Evolutionary conservation across 2,113 vertebrate genomes (phyloP).

Genomic region (Trogon surrucura): DNA sequence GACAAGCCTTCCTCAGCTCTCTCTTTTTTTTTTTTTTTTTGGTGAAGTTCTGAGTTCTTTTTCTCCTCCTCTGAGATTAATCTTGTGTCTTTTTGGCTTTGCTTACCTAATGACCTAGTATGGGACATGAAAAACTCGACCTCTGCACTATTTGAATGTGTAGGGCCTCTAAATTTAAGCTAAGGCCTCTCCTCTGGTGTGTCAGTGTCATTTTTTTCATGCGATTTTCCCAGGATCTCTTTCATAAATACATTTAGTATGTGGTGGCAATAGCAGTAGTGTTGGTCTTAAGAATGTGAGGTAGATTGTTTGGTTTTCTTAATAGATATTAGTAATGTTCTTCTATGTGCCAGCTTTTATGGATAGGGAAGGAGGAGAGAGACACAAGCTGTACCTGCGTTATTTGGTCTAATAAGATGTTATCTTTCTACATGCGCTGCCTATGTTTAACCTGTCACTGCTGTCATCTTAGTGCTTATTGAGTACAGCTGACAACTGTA

Average conservation of each 20-base stretch:
- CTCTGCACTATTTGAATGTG: background rate
- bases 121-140: background rate
- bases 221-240: background rate
- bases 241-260: background rate
- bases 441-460: constrained; percentile 47
- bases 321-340: background rate
- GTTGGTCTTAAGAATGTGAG: background rate
- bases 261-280: background rate
- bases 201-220: background rate
- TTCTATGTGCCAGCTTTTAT: background rate
- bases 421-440: background rate
- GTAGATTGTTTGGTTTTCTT: background rate
- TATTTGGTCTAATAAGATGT: background rate
- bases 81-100: background rate
- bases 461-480: constrained; percentile 19
- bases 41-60: background rate
- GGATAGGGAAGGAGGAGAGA: background rate
- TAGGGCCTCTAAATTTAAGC: background rate
- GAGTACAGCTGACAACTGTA: constrained; percentile 40
- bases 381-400: background rate
- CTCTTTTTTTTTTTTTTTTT: background rate
- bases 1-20: background rate
- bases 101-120: background rate
- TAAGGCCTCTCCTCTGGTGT: background rate
- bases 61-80: background rate